A percentile compares a stretch with the other conserved stretches of the same genome.
These are phyloP conservation scores for Nomada goodeniana DNA, from an alignment of 2,888 invertebrate genomes.

Conservation along the genomic window DNA sequence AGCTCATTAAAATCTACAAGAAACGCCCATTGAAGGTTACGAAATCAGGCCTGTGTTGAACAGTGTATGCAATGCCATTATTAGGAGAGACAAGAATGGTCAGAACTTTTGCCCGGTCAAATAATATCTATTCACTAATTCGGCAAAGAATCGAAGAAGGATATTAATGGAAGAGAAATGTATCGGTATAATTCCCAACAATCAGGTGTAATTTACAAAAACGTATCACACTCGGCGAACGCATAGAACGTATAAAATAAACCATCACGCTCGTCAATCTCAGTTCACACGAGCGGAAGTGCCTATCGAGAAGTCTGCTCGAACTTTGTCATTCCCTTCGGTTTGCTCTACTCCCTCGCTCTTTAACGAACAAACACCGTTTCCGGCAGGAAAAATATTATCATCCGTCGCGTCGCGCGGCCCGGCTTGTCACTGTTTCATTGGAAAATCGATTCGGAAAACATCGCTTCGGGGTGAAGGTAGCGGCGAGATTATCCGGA, in stretches of 20 bases:
- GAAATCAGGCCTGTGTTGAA: too few relatives aligned
- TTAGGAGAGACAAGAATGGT: too few relatives aligned
- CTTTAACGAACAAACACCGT: slow-evolving; percentile 23
- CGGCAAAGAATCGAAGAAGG: too few relatives aligned
- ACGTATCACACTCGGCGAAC: background rate
- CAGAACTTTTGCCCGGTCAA: too few relatives aligned
- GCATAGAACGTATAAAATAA: background rate
- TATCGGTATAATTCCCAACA: too few relatives aligned
- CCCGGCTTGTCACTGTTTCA: slow-evolving; percentile 32
- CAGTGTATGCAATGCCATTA: too few relatives aligned
- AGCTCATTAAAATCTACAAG: too few relatives aligned
- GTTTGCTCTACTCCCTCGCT: background rate
- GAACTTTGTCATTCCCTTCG: slow-evolving; percentile 6
- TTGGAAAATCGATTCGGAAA: slow-evolving; percentile 56
- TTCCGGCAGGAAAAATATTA: slow-evolving; percentile 36
- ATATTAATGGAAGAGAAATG: too few relatives aligned
- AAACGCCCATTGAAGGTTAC: too few relatives aligned
- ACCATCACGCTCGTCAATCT: background rate
- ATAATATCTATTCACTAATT: too few relatives aligned
- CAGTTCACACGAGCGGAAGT: background rate
- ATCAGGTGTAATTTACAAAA: too few relatives aligned
- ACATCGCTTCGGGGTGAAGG: slow-evolving; percentile 49
- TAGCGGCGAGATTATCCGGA: slow-evolving; percentile 48
- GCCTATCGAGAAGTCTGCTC: background rate
- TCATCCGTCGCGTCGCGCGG: background rate